phyloP scores from a whole-genome alignment of 2,888 invertebrate genomes.

The Pterobdella sp. region DNA sequence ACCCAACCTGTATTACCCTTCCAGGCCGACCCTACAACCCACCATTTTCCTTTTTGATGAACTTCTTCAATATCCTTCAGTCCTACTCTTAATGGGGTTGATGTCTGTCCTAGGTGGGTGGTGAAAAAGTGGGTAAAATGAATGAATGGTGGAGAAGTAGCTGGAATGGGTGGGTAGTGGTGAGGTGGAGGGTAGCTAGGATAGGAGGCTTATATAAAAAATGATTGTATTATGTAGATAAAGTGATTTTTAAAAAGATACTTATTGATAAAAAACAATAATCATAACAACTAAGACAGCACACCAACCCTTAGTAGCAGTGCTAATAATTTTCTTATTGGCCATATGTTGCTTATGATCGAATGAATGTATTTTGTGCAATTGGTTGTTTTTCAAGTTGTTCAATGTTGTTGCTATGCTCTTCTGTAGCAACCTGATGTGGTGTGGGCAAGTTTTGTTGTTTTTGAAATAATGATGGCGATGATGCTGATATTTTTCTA shows the following conservation, averaged over 20 bases:
- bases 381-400: background rate
- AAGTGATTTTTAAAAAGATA: too few relatives aligned
- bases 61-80: background rate
- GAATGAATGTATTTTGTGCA: background rate
- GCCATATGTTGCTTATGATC: background rate
- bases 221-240: too few relatives aligned
- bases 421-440: background rate
- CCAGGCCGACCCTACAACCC: background rate
- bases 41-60: background rate
- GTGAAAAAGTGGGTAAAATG: too few relatives aligned
- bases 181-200: too few relatives aligned
- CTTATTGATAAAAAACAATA: too few relatives aligned
- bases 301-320: background rate
- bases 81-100: background rate
- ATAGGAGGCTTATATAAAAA: too few relatives aligned
- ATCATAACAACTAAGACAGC: background rate
- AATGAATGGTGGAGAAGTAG: too few relatives aligned
- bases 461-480: too few relatives aligned
- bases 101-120: background rate
- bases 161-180: too few relatives aligned
- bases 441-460: background rate
- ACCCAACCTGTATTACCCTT: too few relatives aligned
- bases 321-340: background rate
- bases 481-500: too few relatives aligned
- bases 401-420: background rate